phyloP scores from a whole-genome alignment of 2,113 vertebrate genomes.

The Sminthopsis crassicaudata region DNA sequence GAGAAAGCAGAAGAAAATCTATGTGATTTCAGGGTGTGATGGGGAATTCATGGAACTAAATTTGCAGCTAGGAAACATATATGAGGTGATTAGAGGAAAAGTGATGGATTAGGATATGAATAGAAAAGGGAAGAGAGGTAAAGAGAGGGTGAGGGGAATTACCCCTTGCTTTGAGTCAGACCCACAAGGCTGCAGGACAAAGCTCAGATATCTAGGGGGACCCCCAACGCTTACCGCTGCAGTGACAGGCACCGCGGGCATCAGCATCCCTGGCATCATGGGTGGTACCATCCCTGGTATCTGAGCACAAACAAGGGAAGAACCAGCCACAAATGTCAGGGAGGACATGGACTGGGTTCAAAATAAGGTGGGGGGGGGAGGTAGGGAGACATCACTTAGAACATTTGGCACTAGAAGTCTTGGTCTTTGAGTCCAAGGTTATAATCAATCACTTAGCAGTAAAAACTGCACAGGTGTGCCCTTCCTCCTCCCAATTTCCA shows the following conservation, averaged over 20 bases:
- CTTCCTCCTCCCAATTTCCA: not conserved
- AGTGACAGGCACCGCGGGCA: conserved; percentile 79
- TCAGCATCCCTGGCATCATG: conserved; percentile 82
- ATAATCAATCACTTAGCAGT: conserved; percentile 14
- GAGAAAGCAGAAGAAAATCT: conserved; percentile 15
- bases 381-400: not conserved
- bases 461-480: not conserved
- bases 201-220: conserved; percentile 38
- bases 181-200: conserved; percentile 16
- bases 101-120: not conserved
- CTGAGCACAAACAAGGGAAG: conserved; percentile 65
- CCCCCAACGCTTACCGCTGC: conserved; percentile 76
- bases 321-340: conserved; percentile 42
- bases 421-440: conserved; percentile 2
- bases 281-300: conserved; percentile 82
- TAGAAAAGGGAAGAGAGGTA: not conserved
- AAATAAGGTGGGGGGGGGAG: not conserved
- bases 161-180: conserved; percentile 42
- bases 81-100: not conserved
- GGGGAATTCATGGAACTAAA: conserved; percentile 12
- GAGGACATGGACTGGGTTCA: not conserved
- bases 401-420: not conserved
- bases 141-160: conserved; percentile 28
- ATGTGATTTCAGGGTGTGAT: not conserved
- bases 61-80: not conserved